Evolutionary conservation across 2,797 vertebrate species (phyloP), one percentile per base, ranked within the genome.

Genomic region (Falco berigora): DNA sequence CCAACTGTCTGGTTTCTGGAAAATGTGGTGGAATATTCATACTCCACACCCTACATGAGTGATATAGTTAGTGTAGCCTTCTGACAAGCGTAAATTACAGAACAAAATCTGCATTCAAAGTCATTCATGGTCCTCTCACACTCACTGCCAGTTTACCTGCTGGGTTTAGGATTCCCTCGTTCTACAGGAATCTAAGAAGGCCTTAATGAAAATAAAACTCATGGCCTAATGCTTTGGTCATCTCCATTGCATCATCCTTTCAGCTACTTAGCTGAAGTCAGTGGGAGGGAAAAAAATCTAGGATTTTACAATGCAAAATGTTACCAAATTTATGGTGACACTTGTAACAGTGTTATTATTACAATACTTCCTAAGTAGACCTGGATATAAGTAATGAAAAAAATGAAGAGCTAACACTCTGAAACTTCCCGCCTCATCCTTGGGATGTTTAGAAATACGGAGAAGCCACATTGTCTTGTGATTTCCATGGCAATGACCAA

Each of bases 1-100:
- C 66, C 81, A 91, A 9, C 80, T 90, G 75, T 83, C 81, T 94
- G 83, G 49, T 63, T 93, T 85, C 66, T 93, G 67, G 47, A 93
- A 95, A 88, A 82, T 50, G 49, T 49, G 52, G 62, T 90, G 72
- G 80, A 96, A 87, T 93, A 97, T 92, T 95, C 80, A 67, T 93
- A 40, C 42, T 91, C 85, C 75, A 83, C 85, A 78, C 75, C 62
- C 78, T 77, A 9, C 2, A 2, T 59, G 75, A 95, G 38, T 40
- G 89, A 55, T 83, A 55, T 1, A 86, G 76, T 61, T 88, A 59
- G 40, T 94, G 86, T 64, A 77, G 74, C 63, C 77, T 94, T 79
- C 88, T 91, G 63, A 89, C 52, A 67, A 59, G 61, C 64, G 80
- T 76, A 93, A 96, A 91, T 95, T 95, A 85, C 86, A 95, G 74